phyloP scores from a whole-genome alignment of 2,797 vertebrate genomes.

The Myoxocephalus aenaeus region DNA sequence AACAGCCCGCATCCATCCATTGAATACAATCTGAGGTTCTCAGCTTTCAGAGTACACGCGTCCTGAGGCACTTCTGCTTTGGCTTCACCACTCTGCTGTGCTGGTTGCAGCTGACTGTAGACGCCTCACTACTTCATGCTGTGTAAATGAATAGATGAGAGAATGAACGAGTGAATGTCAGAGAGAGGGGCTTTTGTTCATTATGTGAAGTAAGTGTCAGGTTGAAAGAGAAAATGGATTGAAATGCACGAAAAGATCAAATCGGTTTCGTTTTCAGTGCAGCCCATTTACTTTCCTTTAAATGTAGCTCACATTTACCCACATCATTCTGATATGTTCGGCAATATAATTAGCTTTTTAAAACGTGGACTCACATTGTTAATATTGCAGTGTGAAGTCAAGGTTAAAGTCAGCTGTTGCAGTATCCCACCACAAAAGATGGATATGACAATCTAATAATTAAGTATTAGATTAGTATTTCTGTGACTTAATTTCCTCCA shows the following conservation, averaged over 20 bases:
- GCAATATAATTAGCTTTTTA: neutral
- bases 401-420: neutral
- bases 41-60: neutral
- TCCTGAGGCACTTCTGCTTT: neutral
- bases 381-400: neutral
- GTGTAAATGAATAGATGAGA: slow-evolving; percentile 48
- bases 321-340: slow-evolving; percentile 2
- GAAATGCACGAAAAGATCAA: slow-evolving; percentile 24
- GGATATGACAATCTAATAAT: neutral
- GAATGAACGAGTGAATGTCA: slow-evolving; percentile 29
- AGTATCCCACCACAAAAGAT: neutral
- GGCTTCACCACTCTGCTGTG: neutral
- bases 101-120: slow-evolving; percentile 25
- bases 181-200: slow-evolving; percentile 30
- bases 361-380: neutral
- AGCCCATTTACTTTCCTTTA: neutral
- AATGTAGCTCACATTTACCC: neutral
- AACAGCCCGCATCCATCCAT: neutral
- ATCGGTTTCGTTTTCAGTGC: neutral
- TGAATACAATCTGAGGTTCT: neutral
- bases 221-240: slow-evolving; percentile 29
- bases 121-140: neutral
- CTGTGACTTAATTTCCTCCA: neutral
- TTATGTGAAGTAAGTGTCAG: slow-evolving; percentile 43
- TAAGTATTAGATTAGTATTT: too few species aligned